Evolutionary conservation across 2,113 vertebrate genomes (phyloP).

Genomic region (Cavia porcellus): DNA sequence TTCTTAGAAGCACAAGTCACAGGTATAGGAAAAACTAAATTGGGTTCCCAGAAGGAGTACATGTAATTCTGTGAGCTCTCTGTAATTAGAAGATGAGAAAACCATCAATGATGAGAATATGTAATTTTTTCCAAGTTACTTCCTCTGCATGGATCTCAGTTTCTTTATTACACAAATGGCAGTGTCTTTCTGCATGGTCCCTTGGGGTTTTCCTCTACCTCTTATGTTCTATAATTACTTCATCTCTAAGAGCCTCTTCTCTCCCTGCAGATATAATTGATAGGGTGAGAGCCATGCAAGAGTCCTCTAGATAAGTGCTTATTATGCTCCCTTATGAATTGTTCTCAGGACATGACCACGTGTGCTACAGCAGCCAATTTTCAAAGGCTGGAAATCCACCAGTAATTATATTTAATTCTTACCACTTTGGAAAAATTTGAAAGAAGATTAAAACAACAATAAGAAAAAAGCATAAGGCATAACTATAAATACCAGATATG

Average conservation of each 20-base stretch:
- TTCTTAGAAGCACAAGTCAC: conserved; percentile 66
- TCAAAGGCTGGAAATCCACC: neutral
- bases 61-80: neutral
- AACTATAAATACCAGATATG: neutral
- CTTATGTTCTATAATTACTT: conserved; percentile 51
- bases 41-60: conserved; percentile 55
- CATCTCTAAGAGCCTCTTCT: neutral
- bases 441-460: conserved; percentile 12
- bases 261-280: conserved; percentile 33
- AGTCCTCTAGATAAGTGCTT: neutral
- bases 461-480: neutral
- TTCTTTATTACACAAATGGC: conserved; percentile 10
- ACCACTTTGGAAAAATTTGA: neutral
- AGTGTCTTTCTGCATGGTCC: neutral
- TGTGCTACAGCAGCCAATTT: neutral
- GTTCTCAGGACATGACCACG: neutral
- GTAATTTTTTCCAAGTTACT: conserved; percentile 15
- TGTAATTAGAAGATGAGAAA: neutral
- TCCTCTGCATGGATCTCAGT: neutral
- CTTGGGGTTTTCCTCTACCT: neutral
- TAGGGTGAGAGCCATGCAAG: neutral
- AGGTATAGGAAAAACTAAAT: conserved; percentile 51
- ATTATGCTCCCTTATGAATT: neutral
- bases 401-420: neutral
- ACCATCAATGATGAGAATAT: neutral